Evolutionary conservation across 2,797 vertebrate species (phyloP).

Genomic region (Enoplosus armatus): DNA sequence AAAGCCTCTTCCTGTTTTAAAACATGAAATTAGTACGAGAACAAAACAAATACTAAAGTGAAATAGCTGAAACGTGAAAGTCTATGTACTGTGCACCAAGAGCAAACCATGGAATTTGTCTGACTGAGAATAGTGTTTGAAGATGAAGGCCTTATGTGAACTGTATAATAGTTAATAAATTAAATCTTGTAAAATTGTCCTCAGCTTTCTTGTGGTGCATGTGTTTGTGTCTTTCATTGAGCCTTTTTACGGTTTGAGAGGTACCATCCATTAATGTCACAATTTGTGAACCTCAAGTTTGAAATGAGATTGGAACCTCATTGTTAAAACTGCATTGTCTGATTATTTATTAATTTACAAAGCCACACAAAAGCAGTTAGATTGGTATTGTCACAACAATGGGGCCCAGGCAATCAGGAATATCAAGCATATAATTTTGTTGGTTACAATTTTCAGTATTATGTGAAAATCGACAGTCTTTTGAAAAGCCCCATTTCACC

Average conservation of each 20-base stretch:
- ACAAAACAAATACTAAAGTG: conserved; percentile 78
- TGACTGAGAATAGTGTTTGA: conserved; percentile 92
- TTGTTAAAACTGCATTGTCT: conserved; percentile 12
- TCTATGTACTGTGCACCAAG: conserved; percentile 81
- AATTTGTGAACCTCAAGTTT: not conserved
- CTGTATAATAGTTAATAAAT: conserved; percentile 98
- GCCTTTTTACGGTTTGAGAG: not conserved
- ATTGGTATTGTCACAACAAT: conserved; percentile 22
- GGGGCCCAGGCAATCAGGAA: conserved; percentile 9
- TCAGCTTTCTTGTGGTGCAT: conserved; percentile 48
- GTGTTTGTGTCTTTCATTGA: conserved; percentile 44
- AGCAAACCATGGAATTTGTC: conserved; percentile 90
- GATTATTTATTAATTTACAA: not conserved
- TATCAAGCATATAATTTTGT: conserved; percentile 25
- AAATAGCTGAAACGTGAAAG: conserved; percentile 77
- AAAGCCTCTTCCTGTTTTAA: conserved; percentile 81
- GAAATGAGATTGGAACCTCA: not conserved
- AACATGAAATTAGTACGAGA: conserved; percentile 79
- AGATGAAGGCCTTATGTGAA: conserved; percentile 94
- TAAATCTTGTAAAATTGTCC: conserved; percentile 91
- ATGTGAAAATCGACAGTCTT: conserved; percentile 17
- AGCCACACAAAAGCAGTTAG: not conserved
- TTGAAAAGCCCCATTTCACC: conserved; percentile 25
- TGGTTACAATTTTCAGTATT: conserved; percentile 32
- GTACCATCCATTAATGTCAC: not conserved